phyloP scores from a whole-genome alignment of 2,113 vertebrate species.

The Leptobrachium leishanense region DNA sequence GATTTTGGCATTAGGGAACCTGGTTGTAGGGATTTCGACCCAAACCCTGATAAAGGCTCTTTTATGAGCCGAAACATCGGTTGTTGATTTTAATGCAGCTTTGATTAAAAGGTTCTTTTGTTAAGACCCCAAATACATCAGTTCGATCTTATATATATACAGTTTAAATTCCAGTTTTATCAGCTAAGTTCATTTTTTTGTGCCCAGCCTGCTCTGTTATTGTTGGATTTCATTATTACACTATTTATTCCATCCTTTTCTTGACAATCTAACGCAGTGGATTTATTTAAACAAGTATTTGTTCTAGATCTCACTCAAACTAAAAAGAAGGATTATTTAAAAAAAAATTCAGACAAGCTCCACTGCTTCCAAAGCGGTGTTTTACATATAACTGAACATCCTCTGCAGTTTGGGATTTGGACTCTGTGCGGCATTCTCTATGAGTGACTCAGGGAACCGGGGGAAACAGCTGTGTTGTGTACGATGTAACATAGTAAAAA shows the following conservation, averaged over 20 bases:
- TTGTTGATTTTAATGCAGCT: too few relatives aligned
- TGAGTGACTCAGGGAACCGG: constrained; percentile 17
- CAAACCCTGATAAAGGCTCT: too few relatives aligned
- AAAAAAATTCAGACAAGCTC: not conserved
- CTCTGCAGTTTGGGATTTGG: constrained; percentile 21
- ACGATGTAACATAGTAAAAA: not conserved
- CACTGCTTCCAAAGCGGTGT: not conserved
- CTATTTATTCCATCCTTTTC: not conserved
- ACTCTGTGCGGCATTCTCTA: not conserved
- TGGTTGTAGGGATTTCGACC: too few relatives aligned
- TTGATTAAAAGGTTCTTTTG: too few relatives aligned
- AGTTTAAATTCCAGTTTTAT: too few relatives aligned
- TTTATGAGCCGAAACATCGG: too few relatives aligned
- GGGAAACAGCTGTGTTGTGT: constrained; percentile 16
- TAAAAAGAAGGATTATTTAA: not conserved
- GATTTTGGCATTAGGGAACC: too few relatives aligned
- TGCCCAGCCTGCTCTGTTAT: not conserved
- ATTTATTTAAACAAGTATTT: constrained; percentile 4
- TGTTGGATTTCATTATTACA: constrained; percentile 7
- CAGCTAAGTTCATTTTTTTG: too few relatives aligned
- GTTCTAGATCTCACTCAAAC: not conserved
- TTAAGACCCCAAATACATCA: too few relatives aligned
- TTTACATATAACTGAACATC: constrained; percentile 14
- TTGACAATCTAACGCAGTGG: not conserved
- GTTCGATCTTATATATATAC: too few relatives aligned